Conservation (phyloP, 2,888 invertebrate genomes). For the Heliconius ethilla region DNA sequence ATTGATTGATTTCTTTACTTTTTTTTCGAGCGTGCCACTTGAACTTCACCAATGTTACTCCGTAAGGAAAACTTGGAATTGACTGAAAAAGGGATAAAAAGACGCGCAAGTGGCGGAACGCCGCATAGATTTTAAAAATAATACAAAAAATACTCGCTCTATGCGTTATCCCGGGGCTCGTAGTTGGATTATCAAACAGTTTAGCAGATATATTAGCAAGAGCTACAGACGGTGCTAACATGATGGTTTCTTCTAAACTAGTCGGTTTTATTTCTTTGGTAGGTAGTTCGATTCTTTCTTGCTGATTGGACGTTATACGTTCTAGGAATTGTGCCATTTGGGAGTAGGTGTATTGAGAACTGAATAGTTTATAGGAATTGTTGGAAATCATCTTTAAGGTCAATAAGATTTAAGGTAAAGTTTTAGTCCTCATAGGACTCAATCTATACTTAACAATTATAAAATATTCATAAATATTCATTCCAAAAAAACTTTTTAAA, state of each 20-base stretch:
- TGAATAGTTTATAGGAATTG: constrained; percentile 54
- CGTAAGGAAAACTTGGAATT: too few species aligned
- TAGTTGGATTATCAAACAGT: constrained; percentile 69
- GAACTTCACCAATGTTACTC: too few species aligned
- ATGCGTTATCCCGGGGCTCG: constrained; percentile 71
- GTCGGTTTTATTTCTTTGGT: constrained; percentile 60
- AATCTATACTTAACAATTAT: too few species aligned
- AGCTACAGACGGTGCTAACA: constrained; percentile 60
- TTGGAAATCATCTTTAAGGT: neutral
- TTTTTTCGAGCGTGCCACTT: too few species aligned
- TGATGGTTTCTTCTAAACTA: constrained; percentile 68
- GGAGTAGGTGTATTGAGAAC: constrained; percentile 90
- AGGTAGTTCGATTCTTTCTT: constrained; percentile 63
- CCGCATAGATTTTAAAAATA: neutral
- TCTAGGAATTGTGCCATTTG: constrained; percentile 89
- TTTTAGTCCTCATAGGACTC: too few species aligned
- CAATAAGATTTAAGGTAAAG: too few species aligned
- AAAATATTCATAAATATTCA: too few species aligned
- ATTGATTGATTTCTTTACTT: too few species aligned
- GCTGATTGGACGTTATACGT: constrained; percentile 83
- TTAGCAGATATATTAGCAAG: constrained; percentile 63
- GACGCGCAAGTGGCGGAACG: too few species aligned
- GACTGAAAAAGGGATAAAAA: too few species aligned
- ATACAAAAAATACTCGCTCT: constrained; percentile 54
- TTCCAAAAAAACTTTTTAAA: too few species aligned